Evolutionary conservation across 1,140 invertebrate species (phyloP).

Genomic region (Danaus melanippus): DNA sequence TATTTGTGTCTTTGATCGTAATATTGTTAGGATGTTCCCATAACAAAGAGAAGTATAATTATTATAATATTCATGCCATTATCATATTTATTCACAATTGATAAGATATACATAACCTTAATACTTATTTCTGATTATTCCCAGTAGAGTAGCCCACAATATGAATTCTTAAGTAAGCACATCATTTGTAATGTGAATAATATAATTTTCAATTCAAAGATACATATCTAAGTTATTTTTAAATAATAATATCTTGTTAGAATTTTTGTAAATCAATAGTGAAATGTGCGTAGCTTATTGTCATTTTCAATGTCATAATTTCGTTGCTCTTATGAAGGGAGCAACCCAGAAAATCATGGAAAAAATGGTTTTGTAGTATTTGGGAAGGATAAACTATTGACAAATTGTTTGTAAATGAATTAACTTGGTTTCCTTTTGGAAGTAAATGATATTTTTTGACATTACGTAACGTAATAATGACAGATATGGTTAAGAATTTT

Average conservation of each 20-base stretch:
- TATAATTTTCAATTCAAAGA: too few species aligned
- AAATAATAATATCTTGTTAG: too few species aligned
- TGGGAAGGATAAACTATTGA: background rate
- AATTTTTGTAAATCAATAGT: constrained; percentile 5
- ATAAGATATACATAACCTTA: constrained; percentile 29
- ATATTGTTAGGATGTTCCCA: too few species aligned
- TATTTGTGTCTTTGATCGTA: too few species aligned
- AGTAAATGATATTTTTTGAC: constrained; percentile 39
- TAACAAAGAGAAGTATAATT: too few species aligned
- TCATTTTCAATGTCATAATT: constrained; percentile 5
- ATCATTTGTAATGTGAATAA: too few species aligned
- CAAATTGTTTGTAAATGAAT: constrained; percentile 6
- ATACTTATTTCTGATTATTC: background rate
- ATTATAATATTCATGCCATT: background rate
- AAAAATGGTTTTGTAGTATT: too few species aligned
- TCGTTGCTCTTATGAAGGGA: too few species aligned
- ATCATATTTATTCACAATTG: constrained; percentile 2
- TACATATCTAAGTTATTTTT: too few species aligned
- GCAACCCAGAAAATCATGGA: background rate
- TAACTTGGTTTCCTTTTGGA: background rate
- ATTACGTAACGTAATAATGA: constrained; percentile 71
- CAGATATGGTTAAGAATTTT: constrained; percentile 34
- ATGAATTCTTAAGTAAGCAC: too few species aligned
- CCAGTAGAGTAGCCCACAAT: too few species aligned
- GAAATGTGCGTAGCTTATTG: constrained; percentile 14